phyloP scores from a whole-genome alignment of 2,797 vertebrate species.

The Halcyon smyrnensis region DNA sequence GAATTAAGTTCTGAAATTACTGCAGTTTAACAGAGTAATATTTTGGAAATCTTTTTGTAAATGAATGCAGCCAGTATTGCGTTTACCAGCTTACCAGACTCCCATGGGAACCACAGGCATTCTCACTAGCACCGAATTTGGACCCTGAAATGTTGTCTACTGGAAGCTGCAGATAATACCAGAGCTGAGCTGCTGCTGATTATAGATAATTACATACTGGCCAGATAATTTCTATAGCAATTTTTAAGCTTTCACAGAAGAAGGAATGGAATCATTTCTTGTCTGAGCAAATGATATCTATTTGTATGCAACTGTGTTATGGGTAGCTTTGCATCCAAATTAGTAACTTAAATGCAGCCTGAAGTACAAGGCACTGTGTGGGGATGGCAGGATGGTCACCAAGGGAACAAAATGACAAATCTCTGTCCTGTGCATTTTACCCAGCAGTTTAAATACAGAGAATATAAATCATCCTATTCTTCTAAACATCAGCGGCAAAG shows the following conservation, averaged over 20 bases:
- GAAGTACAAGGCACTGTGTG: not conserved
- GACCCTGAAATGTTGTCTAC: not conserved
- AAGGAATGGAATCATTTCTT: constrained; percentile 14
- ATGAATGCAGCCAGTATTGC: not conserved
- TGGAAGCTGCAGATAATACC: not conserved
- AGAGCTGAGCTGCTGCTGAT: not conserved
- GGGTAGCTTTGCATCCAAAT: not conserved
- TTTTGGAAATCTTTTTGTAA: not conserved
- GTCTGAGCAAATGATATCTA: not conserved
- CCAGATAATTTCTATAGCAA: not conserved
- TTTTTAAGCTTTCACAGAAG: constrained; percentile 24
- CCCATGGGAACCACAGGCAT: not conserved
- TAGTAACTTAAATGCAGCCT: not conserved
- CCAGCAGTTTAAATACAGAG: not conserved
- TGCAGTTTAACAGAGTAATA: not conserved
- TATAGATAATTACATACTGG: not conserved
- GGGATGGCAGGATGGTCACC: not conserved
- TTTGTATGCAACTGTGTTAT: not conserved
- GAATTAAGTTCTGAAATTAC: not conserved
- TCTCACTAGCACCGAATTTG: not conserved
- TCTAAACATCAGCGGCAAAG: not conserved
- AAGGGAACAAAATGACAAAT: not conserved
- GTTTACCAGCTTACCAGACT: not conserved
- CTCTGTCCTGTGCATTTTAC: not conserved
- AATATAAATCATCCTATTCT: not conserved